phyloP scores from a whole-genome alignment of 1,140 invertebrate genomes.

The Eriosoma lanigerum region DNA sequence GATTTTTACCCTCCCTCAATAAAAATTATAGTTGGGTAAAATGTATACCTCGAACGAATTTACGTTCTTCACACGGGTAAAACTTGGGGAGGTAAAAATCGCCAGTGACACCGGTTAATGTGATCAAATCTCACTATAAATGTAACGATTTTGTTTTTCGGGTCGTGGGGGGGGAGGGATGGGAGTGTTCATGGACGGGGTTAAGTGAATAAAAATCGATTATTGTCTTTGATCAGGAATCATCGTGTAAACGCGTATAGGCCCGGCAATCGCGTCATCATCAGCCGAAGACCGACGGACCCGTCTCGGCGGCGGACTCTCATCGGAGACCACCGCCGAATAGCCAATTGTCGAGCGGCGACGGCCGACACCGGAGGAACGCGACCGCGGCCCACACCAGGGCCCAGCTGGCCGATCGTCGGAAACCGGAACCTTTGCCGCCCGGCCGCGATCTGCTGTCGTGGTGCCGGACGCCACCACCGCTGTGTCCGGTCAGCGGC shows the following conservation, averaged over 20 bases:
- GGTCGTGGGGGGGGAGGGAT: too few relatives aligned
- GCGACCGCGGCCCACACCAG: too few relatives aligned
- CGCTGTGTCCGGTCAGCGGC: not conserved
- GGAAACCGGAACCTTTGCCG: not conserved
- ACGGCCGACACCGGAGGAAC: not conserved
- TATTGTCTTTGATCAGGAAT: constrained; percentile 18
- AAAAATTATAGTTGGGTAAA: too few relatives aligned
- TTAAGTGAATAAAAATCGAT: too few relatives aligned
- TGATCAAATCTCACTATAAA: too few relatives aligned
- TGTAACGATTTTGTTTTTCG: too few relatives aligned
- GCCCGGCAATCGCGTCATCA: not conserved
- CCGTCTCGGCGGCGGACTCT: not conserved
- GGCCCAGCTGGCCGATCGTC: not conserved
- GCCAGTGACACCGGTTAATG: too few relatives aligned
- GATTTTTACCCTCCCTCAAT: too few relatives aligned
- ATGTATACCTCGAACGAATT: too few relatives aligned
- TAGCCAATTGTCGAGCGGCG: not conserved
- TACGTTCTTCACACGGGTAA: too few relatives aligned
- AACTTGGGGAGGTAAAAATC: too few relatives aligned
- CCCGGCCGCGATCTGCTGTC: constrained; percentile 9
- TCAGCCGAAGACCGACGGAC: not conserved
- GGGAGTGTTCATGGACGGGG: too few relatives aligned
- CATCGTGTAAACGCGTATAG: not conserved
- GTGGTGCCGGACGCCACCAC: not conserved
- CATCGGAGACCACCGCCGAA: not conserved